Evolutionary conservation across 2,113 vertebrate species (phyloP).

Genomic region (Bufo gargarizans): DNA sequence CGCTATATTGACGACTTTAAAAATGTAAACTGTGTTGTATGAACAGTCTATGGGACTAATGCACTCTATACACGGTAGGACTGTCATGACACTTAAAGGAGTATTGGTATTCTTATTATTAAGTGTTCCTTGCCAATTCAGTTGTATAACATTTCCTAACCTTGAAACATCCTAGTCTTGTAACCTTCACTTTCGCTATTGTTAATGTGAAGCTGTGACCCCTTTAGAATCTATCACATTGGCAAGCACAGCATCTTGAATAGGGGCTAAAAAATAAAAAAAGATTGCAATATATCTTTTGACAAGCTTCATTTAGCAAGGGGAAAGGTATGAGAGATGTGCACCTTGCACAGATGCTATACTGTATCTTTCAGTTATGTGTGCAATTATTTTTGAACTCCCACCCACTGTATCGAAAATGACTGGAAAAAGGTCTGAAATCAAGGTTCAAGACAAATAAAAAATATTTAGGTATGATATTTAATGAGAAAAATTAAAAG

Average conservation of each 20-base stretch:
- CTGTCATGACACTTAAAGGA: slow-evolving; percentile 74
- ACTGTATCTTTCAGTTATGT: background rate
- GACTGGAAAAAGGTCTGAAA: background rate
- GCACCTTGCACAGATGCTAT: slow-evolving; percentile 72
- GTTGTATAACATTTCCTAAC: slow-evolving; percentile 66
- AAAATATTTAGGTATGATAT: background rate
- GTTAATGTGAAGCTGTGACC: slow-evolving; percentile 38
- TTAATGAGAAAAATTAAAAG: no score
- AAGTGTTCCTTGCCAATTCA: slow-evolving; percentile 67
- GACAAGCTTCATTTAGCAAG: slow-evolving; percentile 74
- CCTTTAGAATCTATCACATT: slow-evolving; percentile 75
- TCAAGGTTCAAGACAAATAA: background rate
- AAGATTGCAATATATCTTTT: slow-evolving; percentile 69
- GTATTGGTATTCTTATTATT: slow-evolving; percentile 74
- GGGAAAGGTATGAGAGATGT: slow-evolving; percentile 67
- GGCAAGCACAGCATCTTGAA: slow-evolving; percentile 74
- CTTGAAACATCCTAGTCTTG: slow-evolving; percentile 61
- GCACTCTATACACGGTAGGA: slow-evolving; percentile 62
- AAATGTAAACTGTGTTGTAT: slow-evolving; percentile 73
- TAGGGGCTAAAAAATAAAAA: slow-evolving; percentile 69
- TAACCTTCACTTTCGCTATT: slow-evolving; percentile 60
- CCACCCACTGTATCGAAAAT: background rate
- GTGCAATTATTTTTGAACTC: background rate
- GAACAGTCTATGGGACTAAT: slow-evolving; percentile 72
- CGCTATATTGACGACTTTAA: slow-evolving; percentile 74